Conservation (phyloP, 2,888 invertebrate genomes). For the Xestobium rufovillosum region DNA sequence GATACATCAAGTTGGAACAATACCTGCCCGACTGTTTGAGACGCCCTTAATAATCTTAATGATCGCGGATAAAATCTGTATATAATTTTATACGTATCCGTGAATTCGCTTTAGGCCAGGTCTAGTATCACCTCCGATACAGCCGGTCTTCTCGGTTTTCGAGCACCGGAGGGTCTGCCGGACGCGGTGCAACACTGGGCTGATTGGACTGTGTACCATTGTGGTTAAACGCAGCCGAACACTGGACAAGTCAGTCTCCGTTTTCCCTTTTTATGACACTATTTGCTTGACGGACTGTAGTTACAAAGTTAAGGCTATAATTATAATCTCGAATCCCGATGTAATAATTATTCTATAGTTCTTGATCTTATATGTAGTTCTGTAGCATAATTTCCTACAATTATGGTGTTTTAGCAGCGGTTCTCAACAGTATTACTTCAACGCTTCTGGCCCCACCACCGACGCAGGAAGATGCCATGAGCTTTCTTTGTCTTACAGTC, state of each 20-base stretch:
- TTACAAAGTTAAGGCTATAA: slow-evolving; percentile 37
- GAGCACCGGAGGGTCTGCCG: slow-evolving; percentile 22
- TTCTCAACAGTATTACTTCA: slow-evolving; percentile 29
- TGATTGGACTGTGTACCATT: slow-evolving; percentile 30
- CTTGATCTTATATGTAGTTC: slow-evolving; percentile 36
- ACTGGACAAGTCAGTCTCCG: slow-evolving; percentile 24
- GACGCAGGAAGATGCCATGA: too few relatives aligned
- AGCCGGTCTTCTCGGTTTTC: slow-evolving; percentile 27
- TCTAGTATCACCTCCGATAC: slow-evolving; percentile 37
- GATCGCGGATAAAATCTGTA: slow-evolving; percentile 44
- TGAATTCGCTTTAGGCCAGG: slow-evolving; percentile 40
- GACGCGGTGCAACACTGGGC: slow-evolving; percentile 17
- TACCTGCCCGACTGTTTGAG: slow-evolving; percentile 39
- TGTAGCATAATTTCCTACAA: slow-evolving; percentile 40
- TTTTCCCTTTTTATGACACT: slow-evolving; percentile 29
- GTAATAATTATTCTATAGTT: slow-evolving; percentile 41
- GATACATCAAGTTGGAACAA: slow-evolving; percentile 40
- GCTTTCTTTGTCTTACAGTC: slow-evolving; percentile 5
- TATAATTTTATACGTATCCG: slow-evolving; percentile 43
- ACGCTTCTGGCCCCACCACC: too few relatives aligned
- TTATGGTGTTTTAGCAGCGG: slow-evolving; percentile 34
- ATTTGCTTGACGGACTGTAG: slow-evolving; percentile 34
- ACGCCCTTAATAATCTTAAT: slow-evolving; percentile 45
- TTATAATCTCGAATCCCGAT: slow-evolving; percentile 41
- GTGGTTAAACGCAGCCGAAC: slow-evolving; percentile 27